Evolutionary conservation across 2,113 vertebrate genomes (phyloP).

Genomic region (Coryphaenoides rupestris): DNA sequence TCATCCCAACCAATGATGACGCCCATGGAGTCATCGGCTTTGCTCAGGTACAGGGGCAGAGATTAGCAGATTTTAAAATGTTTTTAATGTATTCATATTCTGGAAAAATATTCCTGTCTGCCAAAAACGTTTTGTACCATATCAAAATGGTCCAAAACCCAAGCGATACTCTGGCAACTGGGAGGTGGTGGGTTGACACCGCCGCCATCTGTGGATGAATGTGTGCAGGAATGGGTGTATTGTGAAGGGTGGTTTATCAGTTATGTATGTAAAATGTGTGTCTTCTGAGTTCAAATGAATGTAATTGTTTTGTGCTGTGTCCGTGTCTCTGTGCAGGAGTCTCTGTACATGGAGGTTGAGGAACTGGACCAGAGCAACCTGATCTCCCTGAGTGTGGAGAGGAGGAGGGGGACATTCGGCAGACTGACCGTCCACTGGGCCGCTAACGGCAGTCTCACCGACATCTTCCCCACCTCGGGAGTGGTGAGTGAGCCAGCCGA

Average conservation of each 20-base stretch:
- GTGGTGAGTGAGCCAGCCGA: constrained; percentile 78
- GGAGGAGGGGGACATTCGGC: constrained; percentile 83
- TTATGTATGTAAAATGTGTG: background rate
- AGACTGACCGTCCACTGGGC: constrained; percentile 84
- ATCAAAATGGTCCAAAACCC: too few species aligned
- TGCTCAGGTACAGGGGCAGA: constrained; percentile 77
- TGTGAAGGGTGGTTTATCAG: too few species aligned
- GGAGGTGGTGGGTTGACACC: too few species aligned
- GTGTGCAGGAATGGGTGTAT: too few species aligned
- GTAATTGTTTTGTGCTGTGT: background rate
- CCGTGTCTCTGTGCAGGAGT: constrained; percentile 73
- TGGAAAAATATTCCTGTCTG: background rate
- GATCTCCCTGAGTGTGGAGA: constrained; percentile 85
- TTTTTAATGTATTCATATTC: background rate
- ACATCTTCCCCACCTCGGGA: constrained; percentile 90
- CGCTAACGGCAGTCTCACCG: constrained; percentile 79
- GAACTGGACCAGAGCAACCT: constrained; percentile 85
- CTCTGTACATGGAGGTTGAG: constrained; percentile 84
- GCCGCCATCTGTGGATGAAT: too few species aligned
- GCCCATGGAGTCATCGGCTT: constrained; percentile 89
- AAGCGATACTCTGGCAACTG: too few species aligned
- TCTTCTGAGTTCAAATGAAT: background rate
- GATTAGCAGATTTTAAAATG: too few species aligned
- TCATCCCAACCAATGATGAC: constrained; percentile 87
- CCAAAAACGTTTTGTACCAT: too few species aligned